Conservation (phyloP, 1,140 invertebrate species). For the Dufourea novaeangliae region DNA sequence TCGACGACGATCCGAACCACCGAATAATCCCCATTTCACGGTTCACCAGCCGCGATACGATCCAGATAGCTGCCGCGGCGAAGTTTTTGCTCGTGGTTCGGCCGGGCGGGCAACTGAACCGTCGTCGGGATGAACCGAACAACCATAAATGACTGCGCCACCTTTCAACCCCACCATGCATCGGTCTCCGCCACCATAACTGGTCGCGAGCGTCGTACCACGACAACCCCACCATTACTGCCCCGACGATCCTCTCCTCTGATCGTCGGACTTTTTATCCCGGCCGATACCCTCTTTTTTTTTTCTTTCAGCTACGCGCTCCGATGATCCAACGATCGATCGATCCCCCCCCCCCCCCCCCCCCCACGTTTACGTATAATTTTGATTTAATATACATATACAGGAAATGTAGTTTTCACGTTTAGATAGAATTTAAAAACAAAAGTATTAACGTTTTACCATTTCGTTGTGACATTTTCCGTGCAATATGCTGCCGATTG, state of each 20-base stretch:
- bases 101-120: constrained; percentile 41
- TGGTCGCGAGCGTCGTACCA: constrained; percentile 35
- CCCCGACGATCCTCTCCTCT: constrained; percentile 47
- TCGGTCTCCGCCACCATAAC: constrained; percentile 57
- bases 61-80: too few species aligned
- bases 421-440: too few species aligned
- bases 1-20: too few species aligned
- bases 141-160: constrained; percentile 64
- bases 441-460: too few species aligned
- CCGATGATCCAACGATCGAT: constrained; percentile 36
- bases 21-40: too few species aligned
- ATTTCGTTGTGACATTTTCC: too few species aligned
- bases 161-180: constrained; percentile 63
- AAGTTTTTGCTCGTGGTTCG: constrained; percentile 34
- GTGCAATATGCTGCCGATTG: too few species aligned
- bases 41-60: too few species aligned
- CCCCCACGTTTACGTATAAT: not conserved
- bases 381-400: too few species aligned
- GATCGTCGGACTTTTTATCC: constrained; percentile 51
- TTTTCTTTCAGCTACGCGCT: constrained; percentile 33
- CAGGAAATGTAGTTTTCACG: too few species aligned
- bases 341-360: not conserved
- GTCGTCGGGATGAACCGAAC: constrained; percentile 36
- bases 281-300: constrained; percentile 31
- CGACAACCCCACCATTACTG: constrained; percentile 51